Base-by-base conservation (phyloP, 2,888 invertebrate genomes). In the Pomacea canaliculata region DNA sequence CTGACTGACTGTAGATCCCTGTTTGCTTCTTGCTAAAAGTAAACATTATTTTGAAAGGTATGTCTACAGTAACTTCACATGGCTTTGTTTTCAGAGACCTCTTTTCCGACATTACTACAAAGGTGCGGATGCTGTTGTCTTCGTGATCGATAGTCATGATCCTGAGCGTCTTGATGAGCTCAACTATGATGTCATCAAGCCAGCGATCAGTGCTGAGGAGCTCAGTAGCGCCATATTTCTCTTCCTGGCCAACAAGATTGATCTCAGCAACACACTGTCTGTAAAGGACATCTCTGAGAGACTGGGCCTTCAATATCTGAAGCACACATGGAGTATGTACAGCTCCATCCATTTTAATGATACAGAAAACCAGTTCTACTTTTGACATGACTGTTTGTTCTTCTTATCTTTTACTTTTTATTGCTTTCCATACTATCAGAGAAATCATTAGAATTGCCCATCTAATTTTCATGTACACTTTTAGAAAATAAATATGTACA, bases 31-130 rank as follows among this genome's bases (percentile, higher is more conserved):
- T 56, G 51, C 16, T 56, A 13, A 13, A 56, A 56, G 16, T 8
- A 1, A 56, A 56, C 10, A 13, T 56, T 56, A 37, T 37, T 37
- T 37, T 37, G 37, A 37, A 37, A 37, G 37, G 37, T 37, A 37
- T 37, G 16, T 10, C 51, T 56, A 56, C 51, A 56, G 51, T 2
- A 16, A 56, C 10, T 56, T 56, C 12, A 56, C 27, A 7, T 51
- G 8, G 23, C 27, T 9, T 68, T 37, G 10, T 70, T 81, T 78
- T 10, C 83, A 88, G 88, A 82, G 88, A 5, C 87, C 88, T 0
- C 75, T 88, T 63, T 86, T 86, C 81, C 84, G 86, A 3, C 87
- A 87, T 78, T 88, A 88, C 80, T 88, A 87, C 82, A 86, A 86
- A 79, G 87, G 87, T 7, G 85, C 86, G 0, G 86, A 87, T 78